phyloP scores from a whole-genome alignment of 2,888 invertebrate genomes.

The Alcis repandata region DNA sequence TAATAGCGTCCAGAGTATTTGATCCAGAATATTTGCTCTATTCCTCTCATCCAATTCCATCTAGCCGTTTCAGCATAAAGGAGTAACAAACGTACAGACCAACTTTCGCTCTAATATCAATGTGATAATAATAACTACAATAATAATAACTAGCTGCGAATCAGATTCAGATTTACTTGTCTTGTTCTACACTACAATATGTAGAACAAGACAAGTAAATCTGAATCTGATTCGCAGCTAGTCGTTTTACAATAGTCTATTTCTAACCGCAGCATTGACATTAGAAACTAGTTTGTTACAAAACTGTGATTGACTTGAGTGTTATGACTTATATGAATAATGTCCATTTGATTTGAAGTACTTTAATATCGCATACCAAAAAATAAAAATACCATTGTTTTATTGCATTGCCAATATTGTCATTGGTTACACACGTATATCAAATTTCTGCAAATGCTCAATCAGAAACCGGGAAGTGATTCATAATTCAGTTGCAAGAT shows the following conservation, averaged over 20 bases:
- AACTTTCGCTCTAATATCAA: constrained; percentile 60
- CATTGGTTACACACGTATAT: too few relatives aligned
- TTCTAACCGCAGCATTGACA: constrained; percentile 53
- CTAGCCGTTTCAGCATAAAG: too few relatives aligned
- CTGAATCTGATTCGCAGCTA: background rate
- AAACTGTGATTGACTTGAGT: constrained; percentile 20
- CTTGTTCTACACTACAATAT: background rate
- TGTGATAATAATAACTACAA: constrained; percentile 43
- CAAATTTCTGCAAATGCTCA: too few relatives aligned
- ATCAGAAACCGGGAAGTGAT: too few relatives aligned
- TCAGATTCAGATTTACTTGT: background rate
- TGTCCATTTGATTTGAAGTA: background rate
- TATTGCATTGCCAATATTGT: too few relatives aligned
- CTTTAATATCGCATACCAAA: background rate
- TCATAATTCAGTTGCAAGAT: too few relatives aligned
- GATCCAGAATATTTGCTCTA: too few relatives aligned
- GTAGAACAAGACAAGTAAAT: background rate
- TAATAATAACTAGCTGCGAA: background rate
- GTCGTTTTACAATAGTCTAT: constrained; percentile 23
- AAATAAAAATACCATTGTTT: background rate
- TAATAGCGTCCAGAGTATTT: too few relatives aligned
- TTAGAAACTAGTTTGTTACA: constrained; percentile 51
- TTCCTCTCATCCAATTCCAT: too few relatives aligned
- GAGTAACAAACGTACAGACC: too few relatives aligned
- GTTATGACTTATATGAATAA: background rate